phyloP scores from a whole-genome alignment of 2,797 vertebrate species.

The Chelmon rostratus region DNA sequence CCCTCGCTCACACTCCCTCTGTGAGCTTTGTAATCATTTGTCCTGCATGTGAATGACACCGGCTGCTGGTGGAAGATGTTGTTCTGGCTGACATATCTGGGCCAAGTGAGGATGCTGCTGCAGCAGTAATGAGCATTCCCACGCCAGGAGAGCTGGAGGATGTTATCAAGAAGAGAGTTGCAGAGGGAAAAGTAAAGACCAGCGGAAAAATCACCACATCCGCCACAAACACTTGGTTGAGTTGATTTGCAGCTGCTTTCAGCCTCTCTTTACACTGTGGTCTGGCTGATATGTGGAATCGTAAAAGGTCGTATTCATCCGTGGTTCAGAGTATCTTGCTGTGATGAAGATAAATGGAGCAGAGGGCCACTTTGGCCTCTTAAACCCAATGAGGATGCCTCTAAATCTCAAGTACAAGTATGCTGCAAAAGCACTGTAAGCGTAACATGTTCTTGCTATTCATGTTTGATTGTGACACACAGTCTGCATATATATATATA shows the following conservation, averaged over 20 bases:
- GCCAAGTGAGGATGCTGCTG: constrained; percentile 15
- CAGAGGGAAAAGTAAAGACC: neutral
- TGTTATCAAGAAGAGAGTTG: constrained; percentile 6
- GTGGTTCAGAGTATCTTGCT: neutral
- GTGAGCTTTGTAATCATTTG: constrained; percentile 18
- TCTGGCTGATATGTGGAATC: constrained; percentile 17
- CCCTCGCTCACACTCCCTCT: neutral
- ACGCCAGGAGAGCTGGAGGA: neutral
- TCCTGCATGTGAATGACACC: constrained; percentile 25
- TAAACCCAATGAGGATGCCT: neutral
- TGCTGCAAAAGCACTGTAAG: neutral
- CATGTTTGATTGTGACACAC: neutral
- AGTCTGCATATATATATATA: too few relatives aligned
- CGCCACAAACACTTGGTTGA: neutral
- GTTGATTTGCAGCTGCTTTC: constrained; percentile 14
- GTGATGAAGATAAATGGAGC: neutral
- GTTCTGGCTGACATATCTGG: constrained; percentile 39
- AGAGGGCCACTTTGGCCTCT: neutral
- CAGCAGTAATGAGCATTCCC: constrained; percentile 8
- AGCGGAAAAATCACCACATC: neutral
- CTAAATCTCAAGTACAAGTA: neutral
- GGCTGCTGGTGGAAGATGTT: constrained; percentile 14
- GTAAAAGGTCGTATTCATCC: neutral
- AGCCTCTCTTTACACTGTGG: neutral
- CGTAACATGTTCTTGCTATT: neutral